phyloP scores from a whole-genome alignment of 2,888 invertebrate species.

The Agrotis ipsilon region DNA sequence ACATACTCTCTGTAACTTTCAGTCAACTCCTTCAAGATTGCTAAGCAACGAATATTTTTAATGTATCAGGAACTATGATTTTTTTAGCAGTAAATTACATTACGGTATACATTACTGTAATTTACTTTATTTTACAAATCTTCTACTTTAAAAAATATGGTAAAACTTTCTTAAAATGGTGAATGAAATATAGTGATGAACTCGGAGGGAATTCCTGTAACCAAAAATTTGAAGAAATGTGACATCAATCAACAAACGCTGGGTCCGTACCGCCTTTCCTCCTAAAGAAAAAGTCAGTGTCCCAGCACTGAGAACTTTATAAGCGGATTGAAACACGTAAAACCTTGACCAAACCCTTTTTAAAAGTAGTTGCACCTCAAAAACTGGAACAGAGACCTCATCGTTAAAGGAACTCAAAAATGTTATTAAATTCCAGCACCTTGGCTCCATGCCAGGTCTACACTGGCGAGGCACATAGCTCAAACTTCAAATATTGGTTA shows the following conservation, averaged over 20 bases:
- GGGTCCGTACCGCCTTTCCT: too few species aligned
- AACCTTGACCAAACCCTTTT: neutral
- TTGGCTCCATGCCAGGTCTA: conserved; percentile 42
- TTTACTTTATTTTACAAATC: too few species aligned
- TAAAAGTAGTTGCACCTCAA: conserved; percentile 10
- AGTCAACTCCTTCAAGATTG: too few species aligned
- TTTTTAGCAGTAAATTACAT: too few species aligned
- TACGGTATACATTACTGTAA: too few species aligned
- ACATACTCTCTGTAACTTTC: too few species aligned
- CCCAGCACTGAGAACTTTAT: neutral
- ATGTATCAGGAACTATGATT: too few species aligned
- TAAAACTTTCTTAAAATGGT: too few species aligned
- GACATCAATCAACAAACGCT: neutral
- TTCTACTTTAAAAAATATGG: too few species aligned
- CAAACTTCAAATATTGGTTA: conserved; percentile 59
- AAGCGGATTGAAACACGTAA: neutral
- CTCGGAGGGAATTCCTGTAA: neutral
- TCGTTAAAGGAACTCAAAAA: conserved; percentile 37
- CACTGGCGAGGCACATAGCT: conserved; percentile 22
- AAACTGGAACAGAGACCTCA: conserved; percentile 31
- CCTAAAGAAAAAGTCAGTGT: neutral
- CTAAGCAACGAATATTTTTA: too few species aligned
- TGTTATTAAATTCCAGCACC: conserved; percentile 27
- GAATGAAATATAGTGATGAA: too few species aligned
- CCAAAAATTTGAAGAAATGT: neutral